These are phyloP conservation scores for Ennomos quercinarius DNA, from an alignment of 2,888 invertebrate genomes.

Conservation along the genomic window DNA sequence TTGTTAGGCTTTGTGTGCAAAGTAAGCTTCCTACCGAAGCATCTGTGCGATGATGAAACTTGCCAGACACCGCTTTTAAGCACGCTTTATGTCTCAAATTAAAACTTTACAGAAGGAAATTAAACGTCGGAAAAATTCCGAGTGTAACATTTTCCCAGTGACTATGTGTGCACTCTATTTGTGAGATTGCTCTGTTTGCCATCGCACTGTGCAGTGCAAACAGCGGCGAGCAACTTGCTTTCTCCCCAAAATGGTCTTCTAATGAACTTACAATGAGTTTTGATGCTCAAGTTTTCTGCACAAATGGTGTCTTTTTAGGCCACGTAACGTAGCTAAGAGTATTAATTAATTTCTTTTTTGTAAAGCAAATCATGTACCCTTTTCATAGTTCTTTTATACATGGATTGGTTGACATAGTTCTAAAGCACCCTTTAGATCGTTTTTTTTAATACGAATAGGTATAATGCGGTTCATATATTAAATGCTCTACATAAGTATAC, in stretches of 20 bases:
- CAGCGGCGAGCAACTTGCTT: conserved; percentile 27
- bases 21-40: conserved; percentile 83
- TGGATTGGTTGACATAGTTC: too few species aligned
- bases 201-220: conserved; percentile 9
- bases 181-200: conserved; percentile 34
- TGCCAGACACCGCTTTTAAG: conserved; percentile 84
- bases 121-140: conserved; percentile 75
- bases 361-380: too few species aligned
- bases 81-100: conserved; percentile 81
- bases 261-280: conserved; percentile 29
- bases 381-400: too few species aligned
- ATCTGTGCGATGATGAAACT: conserved; percentile 84
- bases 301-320: background rate
- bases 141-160: conserved; percentile 11
- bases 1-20: conserved; percentile 83
- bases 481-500: background rate
- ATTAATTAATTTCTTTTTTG: too few species aligned
- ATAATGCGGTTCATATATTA: too few species aligned
- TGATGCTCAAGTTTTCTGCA: conserved; percentile 10
- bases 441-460: too few species aligned
- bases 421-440: too few species aligned
- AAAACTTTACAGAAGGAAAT: conserved; percentile 83
- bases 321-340: background rate
- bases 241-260: conserved; percentile 18
- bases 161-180: conserved; percentile 18